Evolutionary conservation across 1,140 invertebrate genomes (phyloP), one percentile per base, ranked within the genome.

Genomic region (Drosophila saltans): DNA sequence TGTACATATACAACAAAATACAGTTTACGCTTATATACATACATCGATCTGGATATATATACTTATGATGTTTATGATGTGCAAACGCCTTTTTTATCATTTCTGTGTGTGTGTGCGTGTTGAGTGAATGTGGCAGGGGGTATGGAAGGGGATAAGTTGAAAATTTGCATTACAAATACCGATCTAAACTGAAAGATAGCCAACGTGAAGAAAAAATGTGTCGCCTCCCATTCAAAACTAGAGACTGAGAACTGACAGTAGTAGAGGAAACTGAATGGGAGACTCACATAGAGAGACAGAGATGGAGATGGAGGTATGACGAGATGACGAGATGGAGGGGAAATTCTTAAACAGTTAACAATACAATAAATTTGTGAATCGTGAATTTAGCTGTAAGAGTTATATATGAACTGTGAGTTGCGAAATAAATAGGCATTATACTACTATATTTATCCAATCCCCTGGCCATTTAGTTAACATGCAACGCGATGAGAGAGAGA

Each of bases 161-260:
- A 40, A 61, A 85, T 86, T 88, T 82, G 82, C 83, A 88, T 86
- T 83, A 77, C 65, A 88, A 86, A 86, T 82, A 75, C 56, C 76
- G 83, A 88, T 83, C 84, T 72, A 55, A 75, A 76, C 81, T 81
- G 81, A 80, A 45, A 28, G 60, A 45, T 40, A 30, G n/a, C 41
- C 36, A 21, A 36, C 7, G 30, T 9, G 16, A 59, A 68, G 71
- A 58, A 69, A 64, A 57, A 70, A 16, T 16, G 66, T 81, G 74
- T 77, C 67, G 63, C 60, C 59, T 61, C 41, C 64, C 72, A 59
- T 36, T 60, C 58, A 24, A 16, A 40, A 40, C n/a, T 33, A 33
- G 62, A 55, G 62, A 55, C 16, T 55, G n/a, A 52, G 33, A 40
- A 16, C 30, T 48, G 10, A 4, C n/a, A 26, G 16, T 33, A 59